phyloP scores from a whole-genome alignment of 1,140 invertebrate genomes.

The Heliconius hermathena region DNA sequence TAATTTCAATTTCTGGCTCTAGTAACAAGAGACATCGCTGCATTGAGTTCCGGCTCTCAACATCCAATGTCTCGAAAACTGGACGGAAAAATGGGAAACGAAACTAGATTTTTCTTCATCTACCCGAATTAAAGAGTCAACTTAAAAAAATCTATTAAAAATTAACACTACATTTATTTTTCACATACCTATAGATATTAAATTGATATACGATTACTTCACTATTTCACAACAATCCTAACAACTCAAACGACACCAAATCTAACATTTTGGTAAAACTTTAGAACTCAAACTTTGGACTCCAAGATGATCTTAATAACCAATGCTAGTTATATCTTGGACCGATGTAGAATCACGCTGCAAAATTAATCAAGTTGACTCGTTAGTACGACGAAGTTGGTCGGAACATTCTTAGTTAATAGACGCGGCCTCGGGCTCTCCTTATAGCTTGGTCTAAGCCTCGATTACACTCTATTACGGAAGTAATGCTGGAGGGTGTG shows the following conservation, averaged over 20 bases:
- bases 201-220: no score
- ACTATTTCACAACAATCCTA: background rate
- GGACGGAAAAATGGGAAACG: no score
- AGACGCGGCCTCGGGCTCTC: conserved; percentile 17
- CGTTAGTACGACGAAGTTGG: conserved; percentile 35
- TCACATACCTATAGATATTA: no score
- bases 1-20: no score
- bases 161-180: no score
- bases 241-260: background rate
- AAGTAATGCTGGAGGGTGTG: conserved; percentile 9
- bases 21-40: no score
- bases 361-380: conserved; percentile 36
- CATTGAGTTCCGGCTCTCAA: no score
- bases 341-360: conserved; percentile 19
- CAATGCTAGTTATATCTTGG: background rate
- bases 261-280: background rate
- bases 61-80: no score
- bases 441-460: conserved; percentile 22
- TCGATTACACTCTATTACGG: conserved; percentile 26
- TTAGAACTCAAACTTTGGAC: background rate
- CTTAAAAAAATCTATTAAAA: no score
- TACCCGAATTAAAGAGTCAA: no score
- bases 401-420: conserved; percentile 27
- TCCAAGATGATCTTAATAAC: background rate
- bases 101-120: no score